Percentiles rank a stretch among this genome's conserved stretches.
These are phyloP conservation scores for Crocallis elinguaria DNA, from an alignment of 2,888 invertebrate genomes.

Conservation along the genomic window DNA sequence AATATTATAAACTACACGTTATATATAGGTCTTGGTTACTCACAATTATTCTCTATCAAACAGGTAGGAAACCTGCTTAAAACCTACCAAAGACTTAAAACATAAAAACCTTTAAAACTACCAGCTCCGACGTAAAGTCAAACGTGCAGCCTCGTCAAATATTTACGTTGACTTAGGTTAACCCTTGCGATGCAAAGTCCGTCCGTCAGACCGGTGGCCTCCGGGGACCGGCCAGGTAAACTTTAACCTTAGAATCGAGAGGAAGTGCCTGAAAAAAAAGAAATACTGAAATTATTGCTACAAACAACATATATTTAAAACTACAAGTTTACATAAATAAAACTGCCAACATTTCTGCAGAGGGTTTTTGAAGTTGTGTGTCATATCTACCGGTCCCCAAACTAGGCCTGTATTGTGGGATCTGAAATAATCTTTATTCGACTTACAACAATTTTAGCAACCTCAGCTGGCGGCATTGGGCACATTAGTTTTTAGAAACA, in stretches of 20 bases:
- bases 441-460: too few species aligned
- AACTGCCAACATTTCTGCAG: too few species aligned
- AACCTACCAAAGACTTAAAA: slow-evolving; percentile 18
- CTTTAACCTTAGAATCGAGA: slow-evolving; percentile 43
- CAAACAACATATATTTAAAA: not conserved
- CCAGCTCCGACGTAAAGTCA: slow-evolving; percentile 38
- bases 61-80: not conserved
- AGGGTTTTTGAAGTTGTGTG: too few species aligned
- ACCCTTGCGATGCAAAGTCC: slow-evolving; percentile 70
- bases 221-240: slow-evolving; percentile 74
- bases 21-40: too few species aligned
- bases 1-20: too few species aligned
- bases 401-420: too few species aligned
- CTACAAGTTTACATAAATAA: not conserved
- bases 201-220: slow-evolving; percentile 75
- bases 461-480: too few species aligned
- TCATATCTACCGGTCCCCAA: too few species aligned
- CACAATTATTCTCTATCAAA: too few species aligned
- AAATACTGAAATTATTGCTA: not conserved
- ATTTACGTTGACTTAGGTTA: slow-evolving; percentile 81
- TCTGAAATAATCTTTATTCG: too few species aligned
- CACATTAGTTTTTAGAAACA: too few species aligned
- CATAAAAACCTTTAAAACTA: slow-evolving; percentile 38
- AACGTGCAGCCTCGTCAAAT: slow-evolving; percentile 67
- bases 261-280: slow-evolving; percentile 25